Conservation (phyloP, 1,140 invertebrate species). For the Brachionus plicatilis region DNA sequence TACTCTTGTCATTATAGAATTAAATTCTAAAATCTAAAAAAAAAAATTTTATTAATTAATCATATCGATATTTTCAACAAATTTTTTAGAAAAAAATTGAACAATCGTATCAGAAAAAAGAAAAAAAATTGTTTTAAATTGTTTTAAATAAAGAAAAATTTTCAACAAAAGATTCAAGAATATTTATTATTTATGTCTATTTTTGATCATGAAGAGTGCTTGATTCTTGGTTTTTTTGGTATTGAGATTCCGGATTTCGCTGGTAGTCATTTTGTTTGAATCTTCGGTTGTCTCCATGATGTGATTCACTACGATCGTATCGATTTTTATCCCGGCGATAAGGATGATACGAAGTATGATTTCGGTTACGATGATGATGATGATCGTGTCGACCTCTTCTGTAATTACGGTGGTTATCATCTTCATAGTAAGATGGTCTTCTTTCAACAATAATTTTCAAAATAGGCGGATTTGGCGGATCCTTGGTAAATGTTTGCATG, state of each 20-base stretch:
- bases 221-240: not conserved
- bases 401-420: not conserved
- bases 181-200: not conserved
- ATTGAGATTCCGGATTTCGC: not conserved
- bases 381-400: not conserved
- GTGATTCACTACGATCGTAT: not conserved
- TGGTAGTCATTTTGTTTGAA: not conserved
- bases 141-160: not conserved
- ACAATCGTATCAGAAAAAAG: not conserved
- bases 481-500: not conserved
- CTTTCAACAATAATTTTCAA: slow-evolving; percentile 15
- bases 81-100: not conserved
- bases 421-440: not conserved
- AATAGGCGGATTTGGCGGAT: not conserved
- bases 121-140: not conserved
- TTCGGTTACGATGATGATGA: not conserved
- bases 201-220: not conserved
- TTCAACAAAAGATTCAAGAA: not conserved
- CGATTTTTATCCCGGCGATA: not conserved
- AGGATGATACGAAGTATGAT: not conserved
- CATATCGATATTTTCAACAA: not conserved
- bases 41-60: slow-evolving; percentile 10
- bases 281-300: not conserved
- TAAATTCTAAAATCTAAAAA: slow-evolving; percentile 20
- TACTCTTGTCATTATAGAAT: slow-evolving; percentile 14